Evolutionary conservation across 2,113 vertebrate species (phyloP), one percentile per base, ranked within the genome.

Genomic region (Microcebus jonahi): DNA sequence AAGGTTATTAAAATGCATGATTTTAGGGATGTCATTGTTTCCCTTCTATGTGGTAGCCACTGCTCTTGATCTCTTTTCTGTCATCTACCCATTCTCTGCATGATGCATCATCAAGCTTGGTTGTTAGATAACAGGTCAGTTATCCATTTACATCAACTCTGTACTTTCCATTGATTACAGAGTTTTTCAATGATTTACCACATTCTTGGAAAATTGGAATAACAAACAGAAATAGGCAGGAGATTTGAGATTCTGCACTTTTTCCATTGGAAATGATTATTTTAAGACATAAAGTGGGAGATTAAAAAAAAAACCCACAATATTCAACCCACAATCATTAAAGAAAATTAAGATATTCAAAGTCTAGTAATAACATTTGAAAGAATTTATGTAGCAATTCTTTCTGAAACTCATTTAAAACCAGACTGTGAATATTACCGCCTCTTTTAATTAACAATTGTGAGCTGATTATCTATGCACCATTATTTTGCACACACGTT

Each of bases 321-420:
- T 85, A 93, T 42, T 95, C 92, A 97, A 91, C 80, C 65, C 93
- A 97, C 93, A 97, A 94, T 91, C 67, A 86, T 76, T 94, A 93
- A 97, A 93, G 95, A 84, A 97, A 97, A 97, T 94, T 50, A 91
- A 97, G 76, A 88, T 96, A 97, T 85, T 97, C 93, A 96, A 97
- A 97, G 83, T 94, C 96, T 86, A 65, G 63, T 90, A 31, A 93
- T 79, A 90, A 85, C 6, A 53, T 21, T 10, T 63, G 79, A 93
- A 96, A 96, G 83, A 96, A 95, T 81, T 80, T 59, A 91, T 42
- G 31, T 48, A 75, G 57, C 67, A 91, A 91, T 97, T 91, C 89
- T 95, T 96, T 97, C 95, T 89, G 57, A 81, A 92, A 91, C 90
- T 36, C 80, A 85, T 79, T 95, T 77, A 88, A 96, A 95, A 92